Conservation (phyloP, 2,113 vertebrate genomes). For the Arizona elegans region DNA sequence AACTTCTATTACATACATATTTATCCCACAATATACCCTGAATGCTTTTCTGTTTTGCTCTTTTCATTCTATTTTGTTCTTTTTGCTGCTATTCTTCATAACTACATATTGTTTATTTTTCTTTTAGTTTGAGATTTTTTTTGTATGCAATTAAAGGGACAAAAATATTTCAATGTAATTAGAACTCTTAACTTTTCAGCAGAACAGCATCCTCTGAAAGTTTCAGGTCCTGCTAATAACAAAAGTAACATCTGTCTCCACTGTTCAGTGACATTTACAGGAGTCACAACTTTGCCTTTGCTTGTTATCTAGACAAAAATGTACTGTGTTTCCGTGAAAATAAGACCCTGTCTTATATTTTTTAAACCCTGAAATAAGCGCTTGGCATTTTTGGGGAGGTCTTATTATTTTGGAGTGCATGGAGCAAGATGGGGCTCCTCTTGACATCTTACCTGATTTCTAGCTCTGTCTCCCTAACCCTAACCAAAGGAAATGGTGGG, state of each 20-base stretch:
- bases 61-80: not conserved
- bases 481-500: too few relatives aligned
- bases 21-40: not conserved
- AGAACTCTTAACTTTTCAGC: not conserved
- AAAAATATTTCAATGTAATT: not conserved
- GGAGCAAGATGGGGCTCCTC: too few relatives aligned
- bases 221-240: not conserved
- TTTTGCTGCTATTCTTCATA: not conserved
- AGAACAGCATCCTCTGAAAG: not conserved
- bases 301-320: not conserved
- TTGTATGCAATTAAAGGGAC: not conserved
- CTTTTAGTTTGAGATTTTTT: not conserved
- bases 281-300: not conserved
- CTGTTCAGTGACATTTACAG: not conserved
- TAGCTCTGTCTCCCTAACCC: too few relatives aligned
- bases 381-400: too few relatives aligned
- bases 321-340: not conserved
- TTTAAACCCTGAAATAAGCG: too few relatives aligned
- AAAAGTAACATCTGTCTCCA: not conserved
- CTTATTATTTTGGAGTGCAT: too few relatives aligned
- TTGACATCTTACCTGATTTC: too few relatives aligned
- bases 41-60: not conserved
- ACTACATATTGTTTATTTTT: not conserved
- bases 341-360: too few relatives aligned
- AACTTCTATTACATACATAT: not conserved